Base-by-base conservation (phyloP, 2,113 vertebrate species). In the Paedocypris sp. region DNA sequence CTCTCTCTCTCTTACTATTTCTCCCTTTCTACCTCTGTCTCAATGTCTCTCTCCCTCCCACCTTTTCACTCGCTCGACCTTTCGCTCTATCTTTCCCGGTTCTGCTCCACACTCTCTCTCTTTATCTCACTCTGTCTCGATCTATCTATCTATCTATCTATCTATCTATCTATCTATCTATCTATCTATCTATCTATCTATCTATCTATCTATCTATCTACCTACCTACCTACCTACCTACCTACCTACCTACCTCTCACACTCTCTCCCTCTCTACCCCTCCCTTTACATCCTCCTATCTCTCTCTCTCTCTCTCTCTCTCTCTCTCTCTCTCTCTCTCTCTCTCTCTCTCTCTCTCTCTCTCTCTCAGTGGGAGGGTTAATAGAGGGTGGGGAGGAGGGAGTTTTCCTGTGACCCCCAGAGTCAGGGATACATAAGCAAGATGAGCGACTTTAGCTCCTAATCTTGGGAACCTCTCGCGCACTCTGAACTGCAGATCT, bases 361-460 rank as follows among this genome's bases (percentile, higher is more conserved):
- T 71, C 65, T 52, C 64, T 71, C 72, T 68, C 0, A 35, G 67
- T 73, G 69, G 69, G 67, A 73, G 69, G 64, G 69, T 66, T 67
- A 48, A 16, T 67, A 63, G 50, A 63, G 32, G 15, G 64, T 47
- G 59, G 58, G 53, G 56, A 28, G 69, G 59, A 60, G 69, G 60
- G 26, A 64, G 77, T 72, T 75, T 80, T 83, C 81, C 79, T 75
- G 62, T 83, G 84, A 81, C 82, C 81, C 78, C 66, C 63, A 70
- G 75, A 78, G 81, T 84, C 83, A 80, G 76, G 76, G 79, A 85
- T 87, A 87, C 83, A 87, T 84, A 88, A 89, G 82, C 84, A 89
- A 88, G 87, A 89, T 88, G 89, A 91, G 83, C 81, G 82, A 78
- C 78, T 75, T 74, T 22, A 83, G 82, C 84, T 82, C 69, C 74